Base-by-base conservation (phyloP, 2,113 vertebrate species). In the Etheostoma spectabile region DNA sequence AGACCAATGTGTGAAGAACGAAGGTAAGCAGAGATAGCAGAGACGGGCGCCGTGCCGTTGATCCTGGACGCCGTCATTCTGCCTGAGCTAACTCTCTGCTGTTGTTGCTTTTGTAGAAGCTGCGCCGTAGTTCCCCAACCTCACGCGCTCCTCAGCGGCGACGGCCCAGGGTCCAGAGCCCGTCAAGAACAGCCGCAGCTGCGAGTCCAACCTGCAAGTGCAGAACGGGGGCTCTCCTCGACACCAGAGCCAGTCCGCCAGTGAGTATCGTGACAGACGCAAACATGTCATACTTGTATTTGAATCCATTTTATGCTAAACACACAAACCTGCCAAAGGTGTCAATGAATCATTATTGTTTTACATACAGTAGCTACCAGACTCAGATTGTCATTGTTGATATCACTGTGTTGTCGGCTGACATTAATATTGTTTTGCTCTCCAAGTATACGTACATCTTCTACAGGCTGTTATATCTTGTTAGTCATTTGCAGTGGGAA, bases 101-200 rank as follows among this genome's bases (percentile, higher is more conserved):
- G 27, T 38, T 45, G 49, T 59, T 74, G n/a, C 22, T 68, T 6
- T 57, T 88, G 68, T 84, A 99, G 98, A 99, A 99, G 90, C 90
- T 99, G 91, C 96, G 98, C 69, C 97, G 98, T 74, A 99, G 98
- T 96, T 99, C 95, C 98, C 98, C 90, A 99, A 99, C 95, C 95
- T 99, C 74, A 96, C 97, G 2, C 97, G 97, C 82, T 94, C 97
- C 35, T 87, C 90, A 68, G 95, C 52, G 4, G 81, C 77, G 0
- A 94, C 72, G 10, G 94, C 95, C 65, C 97, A 97, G 91, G 49
- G 71, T 2, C 93, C 94, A 55, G 98, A 99, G 89, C 96, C 97
- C 16, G 97, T 99, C 84, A 99, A 98, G 95, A 99, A 97, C 94
- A 99, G 98, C 88, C 96, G 97, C 94, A 99, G 97, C 87, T 95